phyloP scores from a whole-genome alignment of 2,113 vertebrate species.

The Urocitellus parryii region DNA sequence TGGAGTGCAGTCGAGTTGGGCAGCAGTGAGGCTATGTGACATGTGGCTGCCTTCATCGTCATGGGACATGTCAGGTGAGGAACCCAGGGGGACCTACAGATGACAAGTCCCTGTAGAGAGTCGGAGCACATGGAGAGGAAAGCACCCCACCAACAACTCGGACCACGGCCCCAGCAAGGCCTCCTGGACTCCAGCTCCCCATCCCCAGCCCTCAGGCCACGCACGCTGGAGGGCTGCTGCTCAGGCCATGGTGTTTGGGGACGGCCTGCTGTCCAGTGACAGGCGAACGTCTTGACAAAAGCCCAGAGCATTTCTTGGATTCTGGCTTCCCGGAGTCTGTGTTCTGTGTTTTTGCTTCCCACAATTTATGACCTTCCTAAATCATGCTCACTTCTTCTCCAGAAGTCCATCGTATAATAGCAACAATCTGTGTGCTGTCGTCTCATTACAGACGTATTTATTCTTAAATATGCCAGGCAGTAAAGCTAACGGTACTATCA shows the following conservation, averaged over 20 bases:
- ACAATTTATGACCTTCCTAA: background rate
- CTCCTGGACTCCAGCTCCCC: fast-evolving
- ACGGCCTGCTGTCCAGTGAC: fast-evolving
- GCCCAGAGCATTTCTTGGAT: background rate
- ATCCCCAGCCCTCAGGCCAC: no score
- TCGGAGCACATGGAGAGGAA: fast-evolving
- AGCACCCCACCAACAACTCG: background rate
- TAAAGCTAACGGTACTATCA: slow-evolving; percentile 4
- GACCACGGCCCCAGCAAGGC: background rate
- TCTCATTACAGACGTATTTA: background rate
- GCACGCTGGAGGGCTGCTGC: fast-evolving
- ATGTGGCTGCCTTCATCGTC: no score
- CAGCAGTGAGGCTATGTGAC: background rate
- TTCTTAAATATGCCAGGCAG: slow-evolving; percentile 1
- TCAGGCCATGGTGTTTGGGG: fast-evolving
- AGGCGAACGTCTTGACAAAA: background rate
- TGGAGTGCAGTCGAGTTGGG: no score
- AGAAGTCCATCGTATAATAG: background rate
- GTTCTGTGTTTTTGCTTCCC: background rate
- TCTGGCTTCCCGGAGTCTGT: background rate
- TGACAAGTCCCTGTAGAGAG: background rate
- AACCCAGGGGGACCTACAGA: background rate
- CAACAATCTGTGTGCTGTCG: background rate
- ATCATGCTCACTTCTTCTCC: background rate
- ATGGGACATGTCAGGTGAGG: background rate